These are phyloP conservation scores for Latrodectus geometricus DNA, from an alignment of 1,140 invertebrate genomes.

Conservation along the genomic window DNA sequence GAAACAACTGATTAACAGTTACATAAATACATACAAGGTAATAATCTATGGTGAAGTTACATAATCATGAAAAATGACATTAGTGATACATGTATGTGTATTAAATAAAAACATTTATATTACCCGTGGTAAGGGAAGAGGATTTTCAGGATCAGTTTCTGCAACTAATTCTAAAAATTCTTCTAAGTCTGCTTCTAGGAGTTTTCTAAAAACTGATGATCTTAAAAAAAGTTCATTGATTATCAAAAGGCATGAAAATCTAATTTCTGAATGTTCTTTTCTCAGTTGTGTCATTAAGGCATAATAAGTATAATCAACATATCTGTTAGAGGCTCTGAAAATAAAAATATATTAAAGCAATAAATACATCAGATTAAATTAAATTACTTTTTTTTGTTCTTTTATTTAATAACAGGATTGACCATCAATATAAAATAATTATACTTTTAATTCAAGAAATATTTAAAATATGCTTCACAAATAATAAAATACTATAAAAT, in stretches of 20 bases:
- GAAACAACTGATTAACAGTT: too few relatives aligned
- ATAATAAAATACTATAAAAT: background rate
- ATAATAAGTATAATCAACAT: conserved; percentile 70
- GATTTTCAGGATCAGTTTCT: conserved; percentile 69
- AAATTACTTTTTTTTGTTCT: too few relatives aligned
- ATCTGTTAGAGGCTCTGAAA: conserved; percentile 70
- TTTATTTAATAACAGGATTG: too few relatives aligned
- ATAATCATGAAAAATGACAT: too few relatives aligned
- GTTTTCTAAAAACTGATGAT: conserved; percentile 73
- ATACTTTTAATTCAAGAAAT: background rate
- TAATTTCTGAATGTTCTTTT: conserved; percentile 74
- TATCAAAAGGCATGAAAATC: conserved; percentile 72
- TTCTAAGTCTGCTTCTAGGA: conserved; percentile 72
- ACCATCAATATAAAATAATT: background rate
- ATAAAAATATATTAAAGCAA: conserved; percentile 63
- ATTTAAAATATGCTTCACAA: background rate
- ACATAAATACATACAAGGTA: too few relatives aligned
- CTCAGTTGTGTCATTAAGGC: conserved; percentile 71
- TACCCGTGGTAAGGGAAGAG: conserved; percentile 72
- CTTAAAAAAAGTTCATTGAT: conserved; percentile 73
- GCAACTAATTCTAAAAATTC: conserved; percentile 70
- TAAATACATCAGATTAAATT: too few relatives aligned
- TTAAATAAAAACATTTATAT: background rate
- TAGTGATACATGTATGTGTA: too few relatives aligned
- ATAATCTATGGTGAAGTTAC: too few relatives aligned